Evolutionary conservation across 2,113 vertebrate species (phyloP).

Genomic region (Ochotona princeps): DNA sequence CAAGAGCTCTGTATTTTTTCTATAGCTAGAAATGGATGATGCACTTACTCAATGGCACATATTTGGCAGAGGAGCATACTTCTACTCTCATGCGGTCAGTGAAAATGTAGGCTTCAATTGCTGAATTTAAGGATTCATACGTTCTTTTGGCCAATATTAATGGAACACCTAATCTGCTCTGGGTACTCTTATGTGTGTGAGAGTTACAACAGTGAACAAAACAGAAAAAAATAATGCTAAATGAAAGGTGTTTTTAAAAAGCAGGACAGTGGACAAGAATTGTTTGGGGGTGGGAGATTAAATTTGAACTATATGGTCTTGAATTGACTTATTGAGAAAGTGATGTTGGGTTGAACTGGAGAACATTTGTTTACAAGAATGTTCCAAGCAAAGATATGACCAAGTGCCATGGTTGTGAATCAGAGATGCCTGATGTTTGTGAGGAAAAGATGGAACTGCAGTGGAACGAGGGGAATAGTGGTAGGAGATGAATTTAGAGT

Average conservation of each 20-base stretch:
- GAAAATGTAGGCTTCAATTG: neutral
- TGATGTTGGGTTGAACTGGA: neutral
- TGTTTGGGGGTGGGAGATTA: neutral
- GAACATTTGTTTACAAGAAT: neutral
- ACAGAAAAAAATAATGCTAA: neutral
- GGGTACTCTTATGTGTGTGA: neutral
- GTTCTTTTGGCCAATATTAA: neutral
- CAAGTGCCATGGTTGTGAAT: neutral
- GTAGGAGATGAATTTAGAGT: neutral
- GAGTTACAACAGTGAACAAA: neutral
- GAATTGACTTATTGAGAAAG: neutral
- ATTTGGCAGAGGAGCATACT: neutral
- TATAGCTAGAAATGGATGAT: neutral
- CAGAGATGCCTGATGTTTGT: neutral
- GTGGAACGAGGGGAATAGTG: neutral
- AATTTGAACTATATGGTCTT: neutral
- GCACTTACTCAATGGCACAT: neutral
- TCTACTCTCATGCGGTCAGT: neutral
- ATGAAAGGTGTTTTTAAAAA: neutral
- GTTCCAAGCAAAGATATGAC: neutral
- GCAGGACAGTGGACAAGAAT: neutral
- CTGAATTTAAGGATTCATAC: neutral
- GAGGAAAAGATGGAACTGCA: neutral
- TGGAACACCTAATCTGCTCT: neutral
- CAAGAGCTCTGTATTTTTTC: slow-evolving; percentile 5